Evolutionary conservation across 2,888 invertebrate genomes (phyloP).

Genomic region (Cremastinae sp.): DNA sequence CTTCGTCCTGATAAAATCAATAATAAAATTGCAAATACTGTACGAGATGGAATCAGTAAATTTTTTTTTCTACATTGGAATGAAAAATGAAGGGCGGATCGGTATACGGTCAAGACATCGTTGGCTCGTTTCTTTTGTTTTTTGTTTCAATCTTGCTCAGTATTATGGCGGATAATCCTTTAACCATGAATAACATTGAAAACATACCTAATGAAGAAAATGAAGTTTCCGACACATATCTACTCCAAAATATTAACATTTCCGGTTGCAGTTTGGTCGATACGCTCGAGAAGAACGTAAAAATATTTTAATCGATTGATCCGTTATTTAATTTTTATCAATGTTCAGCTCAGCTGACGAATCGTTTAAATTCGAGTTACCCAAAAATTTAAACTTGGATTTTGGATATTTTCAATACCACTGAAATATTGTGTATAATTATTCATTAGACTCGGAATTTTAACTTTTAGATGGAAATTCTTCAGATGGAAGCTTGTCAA

Average conservation of each 20-base stretch:
- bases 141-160: not conserved
- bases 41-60: too few species aligned
- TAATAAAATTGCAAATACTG: too few species aligned
- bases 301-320: conserved; percentile 34
- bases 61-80: too few species aligned
- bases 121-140: conserved; percentile 27
- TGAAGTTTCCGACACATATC: conserved; percentile 34
- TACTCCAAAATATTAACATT: conserved; percentile 55
- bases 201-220: conserved; percentile 34
- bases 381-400: too few species aligned
- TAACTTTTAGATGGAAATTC: conserved; percentile 66
- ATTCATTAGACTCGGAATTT: too few species aligned
- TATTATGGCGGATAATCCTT: not conserved
- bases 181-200: conserved; percentile 45
- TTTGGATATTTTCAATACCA: too few species aligned
- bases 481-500: conserved; percentile 66
- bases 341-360: too few species aligned
- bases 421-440: too few species aligned
- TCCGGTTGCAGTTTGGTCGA: conserved; percentile 62
- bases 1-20: not conserved
- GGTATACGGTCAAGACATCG: not conserved
- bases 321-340: too few species aligned
- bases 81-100: too few species aligned
- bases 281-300: conserved; percentile 71
- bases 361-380: too few species aligned